phyloP scores from a whole-genome alignment of 2,888 invertebrate species.

The Petrolisthes cinctipes region DNA sequence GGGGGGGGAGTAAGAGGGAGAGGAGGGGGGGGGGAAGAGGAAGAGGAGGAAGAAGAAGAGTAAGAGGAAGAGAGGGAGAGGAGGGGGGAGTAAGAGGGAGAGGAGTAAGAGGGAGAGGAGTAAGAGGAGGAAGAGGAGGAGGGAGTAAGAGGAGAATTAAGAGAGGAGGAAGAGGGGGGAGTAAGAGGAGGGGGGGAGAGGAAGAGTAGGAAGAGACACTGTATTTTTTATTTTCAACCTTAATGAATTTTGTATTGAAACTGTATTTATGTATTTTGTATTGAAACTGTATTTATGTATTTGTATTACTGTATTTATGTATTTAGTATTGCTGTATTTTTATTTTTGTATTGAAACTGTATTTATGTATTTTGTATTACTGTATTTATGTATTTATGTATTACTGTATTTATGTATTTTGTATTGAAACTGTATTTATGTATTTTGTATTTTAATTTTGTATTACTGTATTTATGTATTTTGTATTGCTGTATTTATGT shows the following conservation, averaged over 20 bases:
- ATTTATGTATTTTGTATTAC: not conserved
- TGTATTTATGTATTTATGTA: not conserved
- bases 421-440: not conserved
- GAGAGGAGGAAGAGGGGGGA: slow-evolving; percentile 29
- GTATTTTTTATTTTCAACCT: not conserved
- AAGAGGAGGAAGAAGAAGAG: not conserved
- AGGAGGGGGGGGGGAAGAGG: slow-evolving; percentile 35
- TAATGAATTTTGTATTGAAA: not conserved
- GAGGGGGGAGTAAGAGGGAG: not conserved
- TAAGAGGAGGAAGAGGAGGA: slow-evolving; percentile 13
- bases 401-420: not conserved
- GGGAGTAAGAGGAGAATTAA: slow-evolving; percentile 27
- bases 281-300: no score
- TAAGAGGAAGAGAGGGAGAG: no score
- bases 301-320: not conserved
- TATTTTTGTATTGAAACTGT: not conserved
- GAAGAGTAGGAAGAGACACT: not conserved
- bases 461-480: not conserved
- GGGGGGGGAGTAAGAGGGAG: slow-evolving; percentile 21
- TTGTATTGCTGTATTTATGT: not conserved
- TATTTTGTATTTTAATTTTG: no score
- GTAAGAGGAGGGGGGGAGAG: slow-evolving; percentile 37
- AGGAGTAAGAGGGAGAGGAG: not conserved
- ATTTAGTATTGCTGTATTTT: not conserved
- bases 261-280: not conserved